Conservation (phyloP, 2,797 vertebrate genomes). For the Chaenodraco wilsoni region DNA sequence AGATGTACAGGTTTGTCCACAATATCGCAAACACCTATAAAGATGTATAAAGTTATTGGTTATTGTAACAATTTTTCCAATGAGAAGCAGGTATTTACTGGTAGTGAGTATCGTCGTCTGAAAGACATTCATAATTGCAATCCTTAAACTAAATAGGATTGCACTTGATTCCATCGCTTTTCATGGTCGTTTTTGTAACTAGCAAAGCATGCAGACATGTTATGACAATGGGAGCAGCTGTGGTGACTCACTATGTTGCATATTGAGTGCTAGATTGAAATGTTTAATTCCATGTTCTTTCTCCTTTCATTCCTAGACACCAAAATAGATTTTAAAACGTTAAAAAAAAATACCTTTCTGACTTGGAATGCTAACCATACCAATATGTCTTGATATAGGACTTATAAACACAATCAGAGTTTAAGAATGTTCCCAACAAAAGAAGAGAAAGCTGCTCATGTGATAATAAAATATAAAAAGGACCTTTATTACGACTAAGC, state of each 20-base stretch:
- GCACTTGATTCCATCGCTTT: accelerated
- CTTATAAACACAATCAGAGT: slow-evolving; percentile 5
- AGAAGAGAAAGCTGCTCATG: slow-evolving; percentile 7
- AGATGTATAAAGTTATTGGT: too few relatives aligned
- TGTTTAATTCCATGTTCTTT: not conserved
- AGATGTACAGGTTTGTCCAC: not conserved
- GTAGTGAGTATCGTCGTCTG: too few relatives aligned
- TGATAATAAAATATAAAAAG: slow-evolving; percentile 25
- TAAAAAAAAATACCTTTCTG: slow-evolving; percentile 1
- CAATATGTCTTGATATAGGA: not conserved
- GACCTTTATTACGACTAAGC: slow-evolving; percentile 33
- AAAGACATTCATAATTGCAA: too few relatives aligned
- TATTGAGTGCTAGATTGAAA: not conserved
- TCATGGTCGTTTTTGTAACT: not conserved
- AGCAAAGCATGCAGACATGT: not conserved
- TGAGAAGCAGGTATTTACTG: too few relatives aligned
- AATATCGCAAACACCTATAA: not conserved
- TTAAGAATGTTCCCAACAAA: not conserved
- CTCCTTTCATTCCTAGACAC: not conserved
- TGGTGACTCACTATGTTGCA: not conserved
- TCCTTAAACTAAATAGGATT: not conserved
- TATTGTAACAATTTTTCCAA: too few relatives aligned
- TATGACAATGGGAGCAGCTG: not conserved
- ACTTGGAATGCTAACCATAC: not conserved
- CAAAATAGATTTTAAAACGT: not conserved